Conservation (phyloP, 2,113 vertebrate genomes). For the Oncorhynchus kisutch region DNA sequence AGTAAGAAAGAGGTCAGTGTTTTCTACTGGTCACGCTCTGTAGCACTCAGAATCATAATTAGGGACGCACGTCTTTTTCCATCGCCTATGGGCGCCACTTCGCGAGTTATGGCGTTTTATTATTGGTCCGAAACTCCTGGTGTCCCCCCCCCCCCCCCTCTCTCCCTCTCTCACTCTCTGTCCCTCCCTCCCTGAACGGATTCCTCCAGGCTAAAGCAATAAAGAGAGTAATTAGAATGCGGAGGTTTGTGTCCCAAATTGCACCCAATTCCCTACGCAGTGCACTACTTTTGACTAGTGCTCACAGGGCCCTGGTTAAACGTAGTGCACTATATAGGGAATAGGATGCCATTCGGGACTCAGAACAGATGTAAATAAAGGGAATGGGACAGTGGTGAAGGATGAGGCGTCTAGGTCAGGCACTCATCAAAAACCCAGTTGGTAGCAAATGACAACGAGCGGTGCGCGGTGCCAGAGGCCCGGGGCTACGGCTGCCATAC, state of each 20-base stretch:
- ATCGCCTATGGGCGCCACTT: constrained; percentile 60
- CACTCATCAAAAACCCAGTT: constrained; percentile 85
- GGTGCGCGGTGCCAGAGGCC: constrained; percentile 75
- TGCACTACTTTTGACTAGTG: too few species aligned
- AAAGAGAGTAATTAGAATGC: constrained; percentile 99
- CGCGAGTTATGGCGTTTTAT: constrained; percentile 77
- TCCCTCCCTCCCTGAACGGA: constrained; percentile 59
- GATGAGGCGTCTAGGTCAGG: constrained; percentile 86
- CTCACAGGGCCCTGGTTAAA: too few species aligned
- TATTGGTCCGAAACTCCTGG: constrained; percentile 82
- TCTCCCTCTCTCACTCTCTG: constrained; percentile 67
- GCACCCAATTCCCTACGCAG: too few species aligned
- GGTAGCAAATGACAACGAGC: constrained; percentile 80
- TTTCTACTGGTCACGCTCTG: constrained; percentile 47
- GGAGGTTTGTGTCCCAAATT: constrained; percentile 72
- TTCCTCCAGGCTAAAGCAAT: constrained; percentile 98
- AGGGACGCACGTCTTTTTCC: constrained; percentile 3
- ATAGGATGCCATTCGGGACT: too few species aligned
- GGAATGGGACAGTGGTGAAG: constrained; percentile 94
- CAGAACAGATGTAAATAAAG: constrained; percentile 96
- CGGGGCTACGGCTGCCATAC: constrained; percentile 74
- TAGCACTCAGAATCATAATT: constrained; percentile 53
- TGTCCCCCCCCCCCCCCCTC: constrained; percentile 83
- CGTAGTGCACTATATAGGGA: too few species aligned
- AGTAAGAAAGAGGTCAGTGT: constrained; percentile 27